phyloP scores from a whole-genome alignment of 2,888 invertebrate species.

The Stenodema calcarata region DNA sequence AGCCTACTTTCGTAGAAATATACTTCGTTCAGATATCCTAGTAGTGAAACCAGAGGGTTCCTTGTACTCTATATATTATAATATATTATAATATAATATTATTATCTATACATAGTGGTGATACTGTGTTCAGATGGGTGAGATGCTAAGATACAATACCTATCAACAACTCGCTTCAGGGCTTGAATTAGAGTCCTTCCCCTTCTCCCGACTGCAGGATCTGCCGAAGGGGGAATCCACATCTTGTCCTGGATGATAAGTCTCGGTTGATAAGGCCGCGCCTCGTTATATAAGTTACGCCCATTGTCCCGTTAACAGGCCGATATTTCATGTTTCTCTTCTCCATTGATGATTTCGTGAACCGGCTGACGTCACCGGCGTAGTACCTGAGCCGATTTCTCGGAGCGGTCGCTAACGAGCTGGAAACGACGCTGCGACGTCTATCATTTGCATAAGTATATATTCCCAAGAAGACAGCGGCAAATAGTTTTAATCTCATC shows the following conservation, averaged over 20 bases:
- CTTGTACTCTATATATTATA: no score
- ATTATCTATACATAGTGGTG: no score
- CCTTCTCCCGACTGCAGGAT: no score
- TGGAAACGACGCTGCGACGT: neutral
- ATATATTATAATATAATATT: no score
- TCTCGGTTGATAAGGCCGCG: neutral
- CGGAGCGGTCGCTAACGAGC: neutral
- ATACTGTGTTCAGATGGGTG: no score
- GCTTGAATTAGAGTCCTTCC: neutral
- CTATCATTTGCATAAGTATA: no score
- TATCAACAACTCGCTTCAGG: neutral
- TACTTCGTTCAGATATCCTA: no score
- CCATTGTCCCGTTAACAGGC: neutral
- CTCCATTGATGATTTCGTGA: neutral
- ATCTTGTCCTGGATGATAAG: neutral
- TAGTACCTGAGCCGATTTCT: neutral
- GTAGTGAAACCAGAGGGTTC: no score
- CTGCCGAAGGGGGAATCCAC: neutral
- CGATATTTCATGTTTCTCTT: neutral
- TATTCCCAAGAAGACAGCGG: no score
- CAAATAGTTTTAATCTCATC: no score
- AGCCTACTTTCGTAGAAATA: no score
- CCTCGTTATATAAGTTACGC: neutral
- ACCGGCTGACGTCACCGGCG: neutral
- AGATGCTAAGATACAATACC: no score